Conservation (phyloP, 2,797 vertebrate genomes). For the Melanotaenia pygmaea region DNA sequence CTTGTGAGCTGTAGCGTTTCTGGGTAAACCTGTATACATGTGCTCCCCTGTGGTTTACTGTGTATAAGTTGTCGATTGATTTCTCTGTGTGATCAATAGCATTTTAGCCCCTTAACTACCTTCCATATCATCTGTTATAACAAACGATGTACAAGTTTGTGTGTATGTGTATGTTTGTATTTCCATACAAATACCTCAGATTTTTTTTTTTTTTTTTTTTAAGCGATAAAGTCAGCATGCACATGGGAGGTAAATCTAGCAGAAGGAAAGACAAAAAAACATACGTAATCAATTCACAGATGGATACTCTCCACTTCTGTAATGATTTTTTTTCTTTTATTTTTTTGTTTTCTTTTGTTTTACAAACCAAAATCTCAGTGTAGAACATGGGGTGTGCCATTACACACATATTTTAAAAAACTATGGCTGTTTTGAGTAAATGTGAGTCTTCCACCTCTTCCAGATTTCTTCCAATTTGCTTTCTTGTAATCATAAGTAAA, state of each 20-base stretch:
- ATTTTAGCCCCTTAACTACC: constrained; percentile 77
- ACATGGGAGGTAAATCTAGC: constrained; percentile 11
- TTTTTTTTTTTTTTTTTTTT: constrained; percentile 19
- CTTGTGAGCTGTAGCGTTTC: not conserved
- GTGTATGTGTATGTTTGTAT: not conserved
- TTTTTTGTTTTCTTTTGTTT: too few species aligned
- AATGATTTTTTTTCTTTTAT: too few species aligned
- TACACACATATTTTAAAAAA: too few species aligned
- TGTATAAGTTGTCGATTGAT: constrained; percentile 48
- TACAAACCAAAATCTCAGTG: too few species aligned
- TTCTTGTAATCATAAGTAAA: too few species aligned
- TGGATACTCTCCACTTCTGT: not conserved
- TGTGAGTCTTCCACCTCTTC: too few species aligned
- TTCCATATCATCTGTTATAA: constrained; percentile 70
- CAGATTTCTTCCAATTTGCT: too few species aligned
- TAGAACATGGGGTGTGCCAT: too few species aligned
- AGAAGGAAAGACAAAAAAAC: constrained; percentile 18
- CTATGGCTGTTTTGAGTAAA: too few species aligned
- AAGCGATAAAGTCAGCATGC: constrained; percentile 41
- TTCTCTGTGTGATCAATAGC: constrained; percentile 75
- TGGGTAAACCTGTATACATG: not conserved
- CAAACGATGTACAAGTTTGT: constrained; percentile 34
- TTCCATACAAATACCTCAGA: not conserved
- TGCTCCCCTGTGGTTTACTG: not conserved
- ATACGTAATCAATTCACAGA: constrained; percentile 2